phyloP scores from a whole-genome alignment of 2,113 vertebrate genomes.

The Noturus placidus region DNA sequence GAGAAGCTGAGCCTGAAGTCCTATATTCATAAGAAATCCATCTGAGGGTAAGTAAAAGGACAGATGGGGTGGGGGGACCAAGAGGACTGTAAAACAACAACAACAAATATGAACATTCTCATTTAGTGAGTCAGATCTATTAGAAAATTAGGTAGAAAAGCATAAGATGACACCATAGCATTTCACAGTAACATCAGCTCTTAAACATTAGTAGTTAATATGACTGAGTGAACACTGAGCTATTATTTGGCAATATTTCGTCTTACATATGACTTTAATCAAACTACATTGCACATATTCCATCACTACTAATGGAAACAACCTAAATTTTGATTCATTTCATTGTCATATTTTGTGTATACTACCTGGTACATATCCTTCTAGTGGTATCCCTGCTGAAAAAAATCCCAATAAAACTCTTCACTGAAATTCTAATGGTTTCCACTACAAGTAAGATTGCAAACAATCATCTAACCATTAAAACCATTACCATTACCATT shows the following conservation, averaged over 20 bases:
- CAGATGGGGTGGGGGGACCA: neutral
- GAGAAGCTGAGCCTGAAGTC: conserved; percentile 8
- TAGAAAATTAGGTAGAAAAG: neutral
- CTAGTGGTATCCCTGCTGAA: neutral
- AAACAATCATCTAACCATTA: too few species aligned
- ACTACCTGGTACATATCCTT: neutral
- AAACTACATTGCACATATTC: neutral
- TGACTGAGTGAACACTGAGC: neutral
- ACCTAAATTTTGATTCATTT: neutral
- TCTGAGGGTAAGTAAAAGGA: conserved; percentile 13
- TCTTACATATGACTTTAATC: neutral
- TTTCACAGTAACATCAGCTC: neutral
- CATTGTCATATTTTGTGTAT: neutral
- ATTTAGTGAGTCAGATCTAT: neutral
- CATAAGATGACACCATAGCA: neutral
- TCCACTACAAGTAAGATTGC: too few species aligned
- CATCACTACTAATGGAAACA: neutral
- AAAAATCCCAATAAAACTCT: too few species aligned
- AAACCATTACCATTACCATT: too few species aligned
- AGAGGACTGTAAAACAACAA: conserved; percentile 2
- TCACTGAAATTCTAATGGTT: too few species aligned
- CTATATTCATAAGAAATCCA: conserved; percentile 35
- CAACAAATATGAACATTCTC: neutral
- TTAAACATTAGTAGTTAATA: neutral
- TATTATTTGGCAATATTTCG: neutral